Evolutionary conservation across 2,797 vertebrate species (phyloP), one percentile per base, ranked within the genome.

Genomic region (Choloepus didactylus): DNA sequence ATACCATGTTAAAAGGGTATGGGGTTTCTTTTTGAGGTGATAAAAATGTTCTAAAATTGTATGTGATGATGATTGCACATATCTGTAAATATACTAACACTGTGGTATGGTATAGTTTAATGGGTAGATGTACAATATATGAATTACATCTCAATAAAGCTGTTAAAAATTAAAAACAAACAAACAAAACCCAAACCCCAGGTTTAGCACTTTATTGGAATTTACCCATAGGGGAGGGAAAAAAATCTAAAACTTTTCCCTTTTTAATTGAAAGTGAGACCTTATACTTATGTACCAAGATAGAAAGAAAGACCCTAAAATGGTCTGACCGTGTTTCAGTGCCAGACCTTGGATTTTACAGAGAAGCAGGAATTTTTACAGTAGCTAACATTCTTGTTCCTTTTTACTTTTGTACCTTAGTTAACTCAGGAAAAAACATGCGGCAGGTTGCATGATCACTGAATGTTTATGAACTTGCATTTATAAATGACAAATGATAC

Each of bases 241-340:
- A 82, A 72, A 62, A 54, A 44, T 35, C 5, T 56, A 80, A 84
- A 89, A 64, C 1, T 27, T 49, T 84, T 79, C 31, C 31, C 41
- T 84, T 91, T 29, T 70, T 86, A 91, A 81, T 66, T 91, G 41
- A 15, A 91, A 96, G 25, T 77, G 5, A 96, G 62, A 64, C 29
- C 29, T 64, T 31, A 91, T 84, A 91, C 11, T 80, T 75, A 69
- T 0, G 5, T 72, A 72, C 51, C 46, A 85, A 70, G 70, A 93
- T 38, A 81, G 60, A 89, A 91, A 93, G 51, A 92, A 95, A 96
- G 41, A 93, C 21, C 44, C 29, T 91, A 76, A 96, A 88, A 79
- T 87, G n/a, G 60, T 83, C 38, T 66, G 44, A 77, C 70, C 44
- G 38, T 70, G n/a, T 77, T 87, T 86, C 70, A 82, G 46, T 87